Base-by-base conservation (phyloP, 1,140 invertebrate genomes). In the Adelges cooleyi region DNA sequence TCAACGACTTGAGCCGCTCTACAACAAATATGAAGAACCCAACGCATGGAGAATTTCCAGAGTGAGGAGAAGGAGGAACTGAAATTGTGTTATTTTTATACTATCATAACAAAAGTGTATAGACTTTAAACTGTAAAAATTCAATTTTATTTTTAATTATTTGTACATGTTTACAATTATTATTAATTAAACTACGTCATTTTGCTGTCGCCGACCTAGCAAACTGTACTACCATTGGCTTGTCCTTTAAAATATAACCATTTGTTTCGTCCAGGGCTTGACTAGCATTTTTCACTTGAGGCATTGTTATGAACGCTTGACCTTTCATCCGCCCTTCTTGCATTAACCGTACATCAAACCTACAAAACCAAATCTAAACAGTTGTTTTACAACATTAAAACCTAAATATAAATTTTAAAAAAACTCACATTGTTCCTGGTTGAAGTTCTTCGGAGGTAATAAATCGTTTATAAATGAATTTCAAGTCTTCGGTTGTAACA, bases 21-120 rank as follows among this genome's bases (percentile, higher is more conserved):
- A 95, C 75, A 99, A 99, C 75, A 99, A 99, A 79, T 99, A 98
- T 73, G 96, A 99, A 76, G 96, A 99, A 76, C 90, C 95, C 0
- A 99, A 99, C 76, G 87, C 95, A 0, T 99, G 97, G 97, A 83
- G 96, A 76, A 98, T 99, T 78, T 98, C 95, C 0, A 79, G 95
- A 71, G 90, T 95, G 49, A 80, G 93, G 49, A 82, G 90, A 71
- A 80, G 92, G 71, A 81, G 90, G 71, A 95, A 95, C 82, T 95
- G 38, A 50, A 13, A 2, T 49, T 59, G 10, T 40, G 11, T 10
- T 56, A 13, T 25, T n/a, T 48, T 36, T 15, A 50, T 36, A 29
- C 17, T 50, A 17, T 25, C 29, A 44, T 33, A 59, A 44, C 9
- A 22, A 33, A 33, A 22, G 3, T 48, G 25, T 33, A 59, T 3